Base-by-base conservation (phyloP, 2,888 invertebrate species). In the Stegophylla sp. region DNA sequence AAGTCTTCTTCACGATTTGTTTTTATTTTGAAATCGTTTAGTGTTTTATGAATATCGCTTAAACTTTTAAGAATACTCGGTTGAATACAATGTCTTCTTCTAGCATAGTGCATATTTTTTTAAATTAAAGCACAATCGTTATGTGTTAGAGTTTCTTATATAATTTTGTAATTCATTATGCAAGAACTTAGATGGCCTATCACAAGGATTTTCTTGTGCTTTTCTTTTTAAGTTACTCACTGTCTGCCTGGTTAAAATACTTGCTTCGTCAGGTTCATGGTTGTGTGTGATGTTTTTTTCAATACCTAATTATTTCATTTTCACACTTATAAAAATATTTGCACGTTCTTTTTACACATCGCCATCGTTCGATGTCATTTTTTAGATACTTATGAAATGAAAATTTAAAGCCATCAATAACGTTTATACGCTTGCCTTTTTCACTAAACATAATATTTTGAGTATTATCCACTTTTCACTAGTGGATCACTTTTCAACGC, bases 191-290 rank as follows among this genome's bases (percentile, higher is more conserved):
- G 67, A 67, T 48, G 48, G 26, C 26, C 26, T 67, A 20, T 13
- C 48, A 28, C 48, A 48, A 67, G 28, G 48, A 67, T 67, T 48
- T 48, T 28, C 26, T 48, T n/a, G 48, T 48, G 67, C 28, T 67
- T 67, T 67, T 69, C n/a, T 28, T 67, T 67, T 51, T n/a, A 48
- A 67, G n/a, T 51, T 67, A 51, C 48, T 67, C 17, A 43, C n/a
- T 53, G 53, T 53, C 53, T 53, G 53, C 9, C 20, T 53, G 53
- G 20, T 53, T 20, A 53, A 53, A 53, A 53, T 53, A 53, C 7
- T 53, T 20, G 9, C 53, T 53, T 53, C 20, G 20, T 53, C 4
- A 20, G 53, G 20, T 53, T 53, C 20, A 53, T 53, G 20, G 1
- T 20, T 53, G 53, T 53, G 53, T 20, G 53, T 4, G 53, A 53